Base-by-base conservation (phyloP, 2,113 vertebrate genomes). In the Xenotilapia leptura region DNA sequence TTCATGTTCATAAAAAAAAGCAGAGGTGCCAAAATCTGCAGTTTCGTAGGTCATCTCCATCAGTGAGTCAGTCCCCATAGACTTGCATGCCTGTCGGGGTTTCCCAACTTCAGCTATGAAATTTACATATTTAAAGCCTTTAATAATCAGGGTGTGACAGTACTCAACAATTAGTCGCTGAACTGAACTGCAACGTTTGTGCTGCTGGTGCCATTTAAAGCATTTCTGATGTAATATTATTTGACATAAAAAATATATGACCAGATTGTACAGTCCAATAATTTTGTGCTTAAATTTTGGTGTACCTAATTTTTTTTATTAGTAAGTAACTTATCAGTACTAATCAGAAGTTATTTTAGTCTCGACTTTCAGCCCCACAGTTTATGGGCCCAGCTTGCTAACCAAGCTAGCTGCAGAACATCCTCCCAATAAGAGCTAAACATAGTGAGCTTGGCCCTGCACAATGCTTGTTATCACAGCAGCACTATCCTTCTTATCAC, bases 331-430 rank as follows among this genome's bases (percentile, higher is more conserved):
- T 28, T 7, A 12, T 65, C 60, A 11, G 15, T 31, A 47, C 14
- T 28, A 75, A 49, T 75, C 26, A 49, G 23, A 47, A 75, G 42
- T n/a, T 77, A 77, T 77, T 77, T 49, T 77, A 31, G 70, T 49
- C 6, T 77, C 1, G 4, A 47, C 23, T 75, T 77, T 17, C 14
- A 75, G 42, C 23, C 6, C 23, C 15, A 49, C 6, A 13, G 62
- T 68, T 40, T 21, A 40, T 68, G 62, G 62, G 5, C 19, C 1
- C 33, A 8, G 70, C 42, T 77, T 33, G 26, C 45, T 77, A 51
- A 51, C 45, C 10, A 31, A 13, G 15, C 26, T 77, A 65, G 60
- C 15, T 65, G 10, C 19, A 65, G 6, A 65, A 38, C 19, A 5
- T 65, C 33, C 60, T 65, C 60, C 60, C 19, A 38, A 38, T 65